Evolutionary conservation across 2,113 vertebrate genomes (phyloP), one percentile per base, ranked within the genome.

Genomic region (Origma solitaria): DNA sequence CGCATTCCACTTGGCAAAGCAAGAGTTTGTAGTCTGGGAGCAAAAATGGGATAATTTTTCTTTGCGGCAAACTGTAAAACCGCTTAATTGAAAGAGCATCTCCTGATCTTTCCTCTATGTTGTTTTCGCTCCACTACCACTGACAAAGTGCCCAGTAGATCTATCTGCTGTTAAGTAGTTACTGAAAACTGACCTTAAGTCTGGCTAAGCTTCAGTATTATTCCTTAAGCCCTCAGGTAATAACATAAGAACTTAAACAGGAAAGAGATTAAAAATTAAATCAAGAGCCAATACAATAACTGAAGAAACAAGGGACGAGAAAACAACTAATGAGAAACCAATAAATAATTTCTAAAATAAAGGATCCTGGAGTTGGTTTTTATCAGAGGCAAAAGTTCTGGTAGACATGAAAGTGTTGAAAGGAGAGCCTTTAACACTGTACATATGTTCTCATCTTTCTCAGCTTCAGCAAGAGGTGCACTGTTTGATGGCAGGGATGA

Each of bases 1-100:
- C 76, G 7, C 95, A 73, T 97, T 97, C 96, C 96, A 97, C 90
- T 97, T 97, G 97, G 90, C 95, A 97, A 97, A 97, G 82, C 96
- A 96, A 97, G 95, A 93, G 90, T 96, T 97, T 96, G 95, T 49
- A 92, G 93, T 96, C 97, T 97, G 96, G 88, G 96, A 97, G 96
- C 94, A 97, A 94, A 97, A 97, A 97, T 0, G 95, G 94, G 72
- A 96, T 61, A 95, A 35, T 96, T 95, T 95, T 96, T 94, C 93
- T 94, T 94, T 96, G 93, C 69, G 86, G 86, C 78, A 93, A 82
- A 80, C 40, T 28, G 50, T 79, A 92, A 95, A 95, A 84, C 94
- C 18, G 54, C 93, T 68, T 82, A 47, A 75, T 65, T 65, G 83
- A 76, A 91, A 92, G 91, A 96, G 78, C 54, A 90, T 79, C 35